Base-by-base conservation (phyloP, 1,140 invertebrate genomes). In the Stegodyphus dumicola region DNA sequence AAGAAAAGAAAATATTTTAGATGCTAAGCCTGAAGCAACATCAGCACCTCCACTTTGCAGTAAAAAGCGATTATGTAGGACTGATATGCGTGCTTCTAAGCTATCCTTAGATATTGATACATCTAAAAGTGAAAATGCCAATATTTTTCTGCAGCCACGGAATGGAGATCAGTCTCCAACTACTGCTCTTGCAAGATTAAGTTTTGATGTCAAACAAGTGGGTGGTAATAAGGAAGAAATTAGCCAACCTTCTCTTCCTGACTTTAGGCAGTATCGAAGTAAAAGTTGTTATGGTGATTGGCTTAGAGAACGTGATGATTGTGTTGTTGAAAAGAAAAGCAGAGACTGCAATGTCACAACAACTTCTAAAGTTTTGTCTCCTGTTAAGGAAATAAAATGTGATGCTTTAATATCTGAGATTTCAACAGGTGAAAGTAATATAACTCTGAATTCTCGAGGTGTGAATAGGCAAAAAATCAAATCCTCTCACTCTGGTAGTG, bases 141-240 rank as follows among this genome's bases (percentile, higher is more conserved):
- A 74, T 6, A 49, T 54, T 54, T 80, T 71, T 49, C 6, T 70
- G 49, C 49, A n/a, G 11, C 60, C 56, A 9, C 54, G 66, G 13
- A 78, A 74, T 60, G 85, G 77, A 7, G 90, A 90, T 87, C 88
- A 90, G 80, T 92, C 91, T 18, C 91, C 92, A 17, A 91, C 91
- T 51, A 89, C 91, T 66, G 91, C 91, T 10, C 87, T 92, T 71
- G 89, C 91, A 0, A 88, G 90, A 73, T 88, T 92, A 7, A 90
- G 90, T 84, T 92, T 92, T 80, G 89, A 85, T 85, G 70, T 73
- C 5, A 53, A 17, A n/a, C 53, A 78, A 2, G 15, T 15, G 15
- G 56, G 15, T 10, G 56, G 15, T 10, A 53, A 11, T 18, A 51
- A 18, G 13, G n/a, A 7, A 75, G 60, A 65, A 49, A 48, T 65